phyloP scores from a whole-genome alignment of 2,888 invertebrate species.

The Tenthredo mesomela region DNA sequence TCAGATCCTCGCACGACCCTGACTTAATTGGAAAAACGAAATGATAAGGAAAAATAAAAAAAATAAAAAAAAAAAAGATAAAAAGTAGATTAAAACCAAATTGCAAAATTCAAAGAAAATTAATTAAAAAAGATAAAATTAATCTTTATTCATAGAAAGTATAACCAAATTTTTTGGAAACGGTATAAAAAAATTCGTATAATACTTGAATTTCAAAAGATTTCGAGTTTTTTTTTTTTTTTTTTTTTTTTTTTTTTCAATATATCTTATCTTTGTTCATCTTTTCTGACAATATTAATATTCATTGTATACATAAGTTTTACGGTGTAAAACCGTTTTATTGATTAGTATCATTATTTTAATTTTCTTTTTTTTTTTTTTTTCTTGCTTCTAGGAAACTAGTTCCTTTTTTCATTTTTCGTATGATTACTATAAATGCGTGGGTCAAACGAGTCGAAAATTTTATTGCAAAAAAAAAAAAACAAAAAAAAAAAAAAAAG shows the following conservation, averaged over 20 bases:
- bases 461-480: not conserved
- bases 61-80: not conserved
- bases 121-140: no score
- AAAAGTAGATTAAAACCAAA: no score
- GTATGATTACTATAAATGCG: not conserved
- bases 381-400: not conserved
- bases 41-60: not conserved
- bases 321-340: not conserved
- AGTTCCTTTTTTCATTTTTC: not conserved
- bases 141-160: no score
- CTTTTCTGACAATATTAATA: no score
- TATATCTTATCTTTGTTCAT: not conserved
- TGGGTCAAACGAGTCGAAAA: not conserved
- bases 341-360: not conserved
- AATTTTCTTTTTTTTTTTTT: not conserved
- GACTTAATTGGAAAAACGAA: not conserved
- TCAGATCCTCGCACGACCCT: conserved; percentile 5
- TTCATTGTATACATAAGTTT: no score
- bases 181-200: no score
- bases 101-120: no score
- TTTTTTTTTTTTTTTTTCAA: no score
- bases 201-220: not conserved
- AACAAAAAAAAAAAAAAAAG: not conserved
- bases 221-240: not conserved
- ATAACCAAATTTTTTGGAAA: no score